Conservation (phyloP, 2,113 vertebrate species). For the Rhegmatorhina hoffmannsi region DNA sequence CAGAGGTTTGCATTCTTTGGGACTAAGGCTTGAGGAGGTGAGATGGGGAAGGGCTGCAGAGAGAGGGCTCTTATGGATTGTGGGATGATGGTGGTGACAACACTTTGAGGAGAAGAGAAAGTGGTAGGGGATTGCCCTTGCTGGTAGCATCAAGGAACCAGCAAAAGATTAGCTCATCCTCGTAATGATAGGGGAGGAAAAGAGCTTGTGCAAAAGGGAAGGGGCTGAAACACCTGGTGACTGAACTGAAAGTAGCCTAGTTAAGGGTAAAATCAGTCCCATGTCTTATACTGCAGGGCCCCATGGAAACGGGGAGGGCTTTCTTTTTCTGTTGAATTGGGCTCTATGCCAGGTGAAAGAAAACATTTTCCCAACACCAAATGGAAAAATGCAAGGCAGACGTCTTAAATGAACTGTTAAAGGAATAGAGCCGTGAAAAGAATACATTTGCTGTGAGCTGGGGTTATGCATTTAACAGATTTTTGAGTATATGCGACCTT, state of each 20-base stretch:
- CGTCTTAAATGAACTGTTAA: constrained; percentile 62
- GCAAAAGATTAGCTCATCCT: not conserved
- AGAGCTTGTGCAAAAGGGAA: not conserved
- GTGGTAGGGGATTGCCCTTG: not conserved
- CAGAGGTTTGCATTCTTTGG: not conserved
- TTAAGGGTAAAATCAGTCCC: not conserved
- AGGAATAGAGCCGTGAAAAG: constrained; percentile 61
- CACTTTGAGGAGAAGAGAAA: not conserved
- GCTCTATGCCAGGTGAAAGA: constrained; percentile 46
- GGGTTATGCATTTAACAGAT: constrained; percentile 57
- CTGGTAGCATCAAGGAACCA: not conserved
- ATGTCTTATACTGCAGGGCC: constrained; percentile 18
- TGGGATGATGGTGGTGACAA: not conserved
- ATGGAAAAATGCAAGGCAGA: constrained; percentile 47
- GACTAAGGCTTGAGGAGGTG: not conserved
- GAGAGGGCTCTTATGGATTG: not conserved
- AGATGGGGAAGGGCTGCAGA: not conserved
- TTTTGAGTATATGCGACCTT: constrained; percentile 23
- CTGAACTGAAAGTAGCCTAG: not conserved
- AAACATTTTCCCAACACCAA: constrained; percentile 67
- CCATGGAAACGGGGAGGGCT: not conserved
- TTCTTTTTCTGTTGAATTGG: constrained; percentile 57
- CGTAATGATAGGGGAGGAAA: not conserved
- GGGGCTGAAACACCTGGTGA: not conserved
- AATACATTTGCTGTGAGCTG: constrained; percentile 21